Percentiles rank a stretch among this genome's conserved stretches.
Conservation (phyloP, 2,797 vertebrate species). For the Acanthurus tractus region DNA sequence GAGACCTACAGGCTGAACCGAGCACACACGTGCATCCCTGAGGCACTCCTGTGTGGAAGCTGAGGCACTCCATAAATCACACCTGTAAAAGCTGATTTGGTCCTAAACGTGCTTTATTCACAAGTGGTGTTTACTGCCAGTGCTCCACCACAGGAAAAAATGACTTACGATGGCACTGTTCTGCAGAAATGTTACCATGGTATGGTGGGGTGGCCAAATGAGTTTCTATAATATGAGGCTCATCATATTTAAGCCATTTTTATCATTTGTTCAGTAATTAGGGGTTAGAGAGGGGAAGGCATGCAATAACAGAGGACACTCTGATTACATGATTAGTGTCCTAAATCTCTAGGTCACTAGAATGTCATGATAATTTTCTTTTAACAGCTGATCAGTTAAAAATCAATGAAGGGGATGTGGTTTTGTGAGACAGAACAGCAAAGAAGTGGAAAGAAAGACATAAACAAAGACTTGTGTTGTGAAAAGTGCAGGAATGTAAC, state of each 20-base stretch:
- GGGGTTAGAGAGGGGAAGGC: not conserved
- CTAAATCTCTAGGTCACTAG: not conserved
- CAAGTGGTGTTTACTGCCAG: constrained; percentile 75
- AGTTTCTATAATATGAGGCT: not conserved
- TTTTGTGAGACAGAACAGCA: not conserved
- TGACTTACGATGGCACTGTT: constrained; percentile 37
- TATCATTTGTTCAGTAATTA: not conserved
- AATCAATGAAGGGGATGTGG: constrained; percentile 11
- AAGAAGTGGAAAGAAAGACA: constrained; percentile 16
- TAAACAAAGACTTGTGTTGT: constrained; percentile 49
- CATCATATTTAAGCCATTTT: too few relatives aligned
- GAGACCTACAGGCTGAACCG: constrained; percentile 11
- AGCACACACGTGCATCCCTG: constrained; percentile 16
- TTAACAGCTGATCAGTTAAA: constrained; percentile 3
- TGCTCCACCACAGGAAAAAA: constrained; percentile 62
- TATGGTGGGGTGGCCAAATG: not conserved
- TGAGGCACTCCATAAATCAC: constrained; percentile 75
- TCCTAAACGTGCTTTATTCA: constrained; percentile 76
- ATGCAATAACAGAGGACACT: not conserved
- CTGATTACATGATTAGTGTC: not conserved
- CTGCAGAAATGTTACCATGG: constrained; percentile 9
- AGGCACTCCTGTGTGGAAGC: constrained; percentile 40
- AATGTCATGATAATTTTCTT: not conserved
- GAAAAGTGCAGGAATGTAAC: constrained; percentile 73
- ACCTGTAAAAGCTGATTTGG: constrained; percentile 79